Evolutionary conservation across 2,888 invertebrate genomes (phyloP).

Genomic region (Cryptosula pallasiana): DNA sequence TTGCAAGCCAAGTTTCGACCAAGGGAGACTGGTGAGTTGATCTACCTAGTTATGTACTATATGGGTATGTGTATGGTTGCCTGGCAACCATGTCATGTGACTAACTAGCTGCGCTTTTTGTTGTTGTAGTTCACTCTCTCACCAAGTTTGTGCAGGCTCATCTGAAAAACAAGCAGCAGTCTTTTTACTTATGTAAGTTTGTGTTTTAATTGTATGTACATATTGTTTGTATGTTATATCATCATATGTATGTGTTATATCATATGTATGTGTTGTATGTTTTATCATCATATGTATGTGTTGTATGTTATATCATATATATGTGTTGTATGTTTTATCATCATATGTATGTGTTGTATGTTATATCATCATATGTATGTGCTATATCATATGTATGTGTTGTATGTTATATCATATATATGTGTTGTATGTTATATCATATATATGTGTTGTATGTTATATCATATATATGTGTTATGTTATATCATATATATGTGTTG

Average conservation of each 20-base stretch:
- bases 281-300: neutral
- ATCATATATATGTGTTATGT: neutral
- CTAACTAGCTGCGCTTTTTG: too few relatives aligned
- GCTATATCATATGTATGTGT: neutral
- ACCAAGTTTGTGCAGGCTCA: conserved; percentile 69
- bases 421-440: neutral
- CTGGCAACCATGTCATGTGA: too few relatives aligned
- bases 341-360: neutral
- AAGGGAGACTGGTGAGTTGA: conserved; percentile 61
- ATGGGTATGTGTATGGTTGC: too few relatives aligned
- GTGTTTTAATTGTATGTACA: neutral
- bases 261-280: neutral
- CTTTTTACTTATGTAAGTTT: conserved; percentile 62
- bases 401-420: too few relatives aligned
- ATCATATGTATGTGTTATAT: neutral
- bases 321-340: neutral
- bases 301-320: neutral
- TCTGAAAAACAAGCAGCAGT: conserved; percentile 62
- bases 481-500: neutral
- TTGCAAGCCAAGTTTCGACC: conserved; percentile 81
- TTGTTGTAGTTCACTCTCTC: conserved; percentile 61
- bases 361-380: neutral
- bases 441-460: neutral
- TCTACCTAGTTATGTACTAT: too few relatives aligned
- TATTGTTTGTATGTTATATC: neutral